Evolutionary conservation across 2,113 vertebrate species (phyloP).

Genomic region (Rhynchopsitta pachyrhyncha): DNA sequence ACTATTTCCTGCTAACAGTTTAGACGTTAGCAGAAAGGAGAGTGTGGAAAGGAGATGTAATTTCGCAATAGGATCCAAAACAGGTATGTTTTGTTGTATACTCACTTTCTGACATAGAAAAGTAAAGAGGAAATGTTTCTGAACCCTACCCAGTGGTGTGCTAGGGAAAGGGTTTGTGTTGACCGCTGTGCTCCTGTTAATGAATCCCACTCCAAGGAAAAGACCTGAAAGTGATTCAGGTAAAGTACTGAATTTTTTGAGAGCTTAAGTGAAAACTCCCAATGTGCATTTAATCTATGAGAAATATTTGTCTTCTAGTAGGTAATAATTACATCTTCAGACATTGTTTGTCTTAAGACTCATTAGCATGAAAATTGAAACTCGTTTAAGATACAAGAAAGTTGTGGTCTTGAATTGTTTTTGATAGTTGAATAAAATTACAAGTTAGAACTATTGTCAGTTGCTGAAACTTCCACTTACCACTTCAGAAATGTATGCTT

Average conservation of each 20-base stretch:
- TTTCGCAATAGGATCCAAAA: not conserved
- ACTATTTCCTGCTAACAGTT: not conserved
- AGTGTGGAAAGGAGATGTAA: not conserved
- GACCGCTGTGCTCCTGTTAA: not conserved
- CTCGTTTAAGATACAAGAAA: not conserved
- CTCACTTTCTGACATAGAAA: not conserved
- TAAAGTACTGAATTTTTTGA: not conserved
- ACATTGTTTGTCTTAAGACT: not conserved
- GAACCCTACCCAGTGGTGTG: not conserved
- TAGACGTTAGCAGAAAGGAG: not conserved
- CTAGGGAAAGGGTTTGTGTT: not conserved
- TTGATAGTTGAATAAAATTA: not conserved
- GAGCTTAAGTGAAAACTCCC: not conserved
- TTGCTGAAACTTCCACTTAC: not conserved
- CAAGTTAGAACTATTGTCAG: not conserved
- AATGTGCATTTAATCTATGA: not conserved
- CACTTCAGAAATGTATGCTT: not conserved
- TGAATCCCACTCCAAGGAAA: not conserved
- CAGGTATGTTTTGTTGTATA: rapidly evolving
- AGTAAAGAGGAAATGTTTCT: not conserved
- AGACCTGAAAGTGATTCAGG: not conserved
- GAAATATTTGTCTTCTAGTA: not conserved
- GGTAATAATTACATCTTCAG: not conserved
- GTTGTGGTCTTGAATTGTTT: not conserved
- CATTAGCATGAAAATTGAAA: constrained; percentile 2